A percentile compares a stretch with the other conserved stretches of the same genome.
phyloP scores from a whole-genome alignment of 2,888 invertebrate genomes.

The Hymenopus coronatus region DNA sequence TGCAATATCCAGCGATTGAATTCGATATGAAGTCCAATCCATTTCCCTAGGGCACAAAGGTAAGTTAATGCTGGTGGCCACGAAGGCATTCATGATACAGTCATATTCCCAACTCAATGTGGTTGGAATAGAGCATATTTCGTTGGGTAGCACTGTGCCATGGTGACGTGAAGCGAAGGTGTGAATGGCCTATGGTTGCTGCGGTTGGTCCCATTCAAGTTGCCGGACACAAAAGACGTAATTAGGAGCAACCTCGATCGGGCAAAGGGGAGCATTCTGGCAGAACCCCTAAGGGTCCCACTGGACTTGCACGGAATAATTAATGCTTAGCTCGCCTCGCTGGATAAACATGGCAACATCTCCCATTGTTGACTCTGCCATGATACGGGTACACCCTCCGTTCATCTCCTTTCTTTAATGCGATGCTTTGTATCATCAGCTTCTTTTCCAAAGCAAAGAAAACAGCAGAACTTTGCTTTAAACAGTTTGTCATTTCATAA shows the following conservation, averaged over 20 bases:
- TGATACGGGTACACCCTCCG: neutral
- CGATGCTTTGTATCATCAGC: neutral
- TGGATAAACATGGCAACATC: neutral
- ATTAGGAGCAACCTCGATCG: neutral
- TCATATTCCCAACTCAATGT: too few species aligned
- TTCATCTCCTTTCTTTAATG: neutral
- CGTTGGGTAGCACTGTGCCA: neutral
- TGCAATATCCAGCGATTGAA: too few species aligned
- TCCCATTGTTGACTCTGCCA: neutral
- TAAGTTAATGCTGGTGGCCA: too few species aligned
- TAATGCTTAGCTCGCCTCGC: neutral
- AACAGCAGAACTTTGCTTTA: too few species aligned
- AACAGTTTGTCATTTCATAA: too few species aligned
- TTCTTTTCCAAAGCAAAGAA: neutral
- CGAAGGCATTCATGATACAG: too few species aligned
- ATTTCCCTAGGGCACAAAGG: too few species aligned
- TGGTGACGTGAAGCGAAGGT: neutral
- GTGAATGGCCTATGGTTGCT: neutral
- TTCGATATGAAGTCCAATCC: too few species aligned
- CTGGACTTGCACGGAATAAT: neutral
- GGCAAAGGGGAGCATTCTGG: neutral
- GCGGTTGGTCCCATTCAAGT: neutral
- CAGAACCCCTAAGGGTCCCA: neutral
- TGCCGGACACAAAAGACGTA: neutral
- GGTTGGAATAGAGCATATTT: too few species aligned